Percentiles rank a stretch among this genome's conserved stretches.
phyloP scores from a whole-genome alignment of 2,888 invertebrate genomes.

The Automeris io region DNA sequence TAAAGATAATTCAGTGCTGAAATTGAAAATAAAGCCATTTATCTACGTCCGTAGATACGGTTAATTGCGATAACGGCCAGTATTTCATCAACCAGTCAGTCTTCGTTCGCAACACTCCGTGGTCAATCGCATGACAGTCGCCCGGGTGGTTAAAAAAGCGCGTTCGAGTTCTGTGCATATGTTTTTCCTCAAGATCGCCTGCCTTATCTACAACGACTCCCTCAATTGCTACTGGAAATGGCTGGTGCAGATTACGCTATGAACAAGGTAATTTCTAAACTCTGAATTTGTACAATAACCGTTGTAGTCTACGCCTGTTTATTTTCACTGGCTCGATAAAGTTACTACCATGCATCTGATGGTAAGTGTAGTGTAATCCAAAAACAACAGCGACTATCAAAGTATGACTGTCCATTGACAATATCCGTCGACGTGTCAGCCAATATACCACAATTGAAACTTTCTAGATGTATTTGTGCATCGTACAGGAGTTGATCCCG shows the following conservation, averaged over 20 bases:
- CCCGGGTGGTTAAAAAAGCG: slow-evolving; percentile 6
- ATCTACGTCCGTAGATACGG: slow-evolving; percentile 16
- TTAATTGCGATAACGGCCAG: slow-evolving; percentile 22
- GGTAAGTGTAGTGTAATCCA: too few species aligned
- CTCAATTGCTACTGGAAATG: slow-evolving; percentile 35
- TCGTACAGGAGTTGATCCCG: too few species aligned
- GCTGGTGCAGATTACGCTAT: slow-evolving; percentile 49
- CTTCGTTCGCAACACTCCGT: slow-evolving; percentile 9
- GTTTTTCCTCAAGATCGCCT: slow-evolving; percentile 11
- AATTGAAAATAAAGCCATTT: slow-evolving; percentile 6
- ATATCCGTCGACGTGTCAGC: too few species aligned
- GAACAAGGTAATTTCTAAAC: slow-evolving; percentile 47
- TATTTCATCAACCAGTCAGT: slow-evolving; percentile 12
- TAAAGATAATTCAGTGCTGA: not conserved
- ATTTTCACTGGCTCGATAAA: too few species aligned
- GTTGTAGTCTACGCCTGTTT: too few species aligned
- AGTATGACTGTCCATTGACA: too few species aligned
- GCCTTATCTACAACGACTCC: slow-evolving; percentile 22
- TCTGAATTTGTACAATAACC: too few species aligned
- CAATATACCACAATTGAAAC: too few species aligned
- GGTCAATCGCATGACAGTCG: slow-evolving; percentile 6
- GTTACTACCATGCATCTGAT: too few species aligned
- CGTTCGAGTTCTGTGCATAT: slow-evolving; percentile 23
- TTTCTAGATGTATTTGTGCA: too few species aligned
- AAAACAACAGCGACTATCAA: too few species aligned